Evolutionary conservation across 2,797 vertebrate species (phyloP).

Genomic region (Aplochiton taeniatus): DNA sequence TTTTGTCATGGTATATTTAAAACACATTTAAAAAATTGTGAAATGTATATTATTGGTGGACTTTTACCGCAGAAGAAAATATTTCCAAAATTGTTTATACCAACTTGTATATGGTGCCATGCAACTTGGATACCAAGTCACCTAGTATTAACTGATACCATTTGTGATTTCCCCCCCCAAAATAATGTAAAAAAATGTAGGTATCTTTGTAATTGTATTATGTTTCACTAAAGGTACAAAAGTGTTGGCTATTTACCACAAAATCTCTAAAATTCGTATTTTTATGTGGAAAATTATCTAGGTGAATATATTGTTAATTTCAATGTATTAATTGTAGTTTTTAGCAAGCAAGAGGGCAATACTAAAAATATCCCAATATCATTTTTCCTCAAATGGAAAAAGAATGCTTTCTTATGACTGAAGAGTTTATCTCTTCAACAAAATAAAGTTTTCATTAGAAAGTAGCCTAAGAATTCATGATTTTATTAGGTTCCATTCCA

Average conservation of each 20-base stretch:
- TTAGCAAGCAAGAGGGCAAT: slow-evolving; percentile 21
- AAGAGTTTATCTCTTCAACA: too few species aligned
- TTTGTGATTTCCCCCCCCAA: not conserved
- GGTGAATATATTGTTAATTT: slow-evolving; percentile 52
- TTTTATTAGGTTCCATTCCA: too few species aligned
- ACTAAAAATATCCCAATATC: too few species aligned
- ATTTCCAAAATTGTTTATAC: slow-evolving; percentile 1
- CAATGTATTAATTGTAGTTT: slow-evolving; percentile 50
- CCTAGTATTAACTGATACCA: too few species aligned
- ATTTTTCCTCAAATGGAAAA: not conserved
- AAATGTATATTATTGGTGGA: slow-evolving; percentile 26
- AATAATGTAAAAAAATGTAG: slow-evolving; percentile 11
- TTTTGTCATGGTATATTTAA: too few species aligned
- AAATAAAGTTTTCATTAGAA: too few species aligned
- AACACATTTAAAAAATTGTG: slow-evolving; percentile 16
- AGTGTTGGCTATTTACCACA: slow-evolving; percentile 6
- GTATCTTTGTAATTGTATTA: slow-evolving; percentile 16
- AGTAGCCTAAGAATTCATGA: too few species aligned
- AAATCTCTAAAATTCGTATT: slow-evolving; percentile 59
- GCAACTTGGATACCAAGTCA: too few species aligned
- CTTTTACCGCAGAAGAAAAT: slow-evolving; percentile 18
- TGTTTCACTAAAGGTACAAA: slow-evolving; percentile 19
- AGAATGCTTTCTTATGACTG: too few species aligned
- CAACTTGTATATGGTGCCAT: not conserved
- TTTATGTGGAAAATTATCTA: slow-evolving; percentile 38